phyloP scores from a whole-genome alignment of 37 sponge, comb jelly and placozoan genomes.

The Lycopodina hypogea region DNA sequence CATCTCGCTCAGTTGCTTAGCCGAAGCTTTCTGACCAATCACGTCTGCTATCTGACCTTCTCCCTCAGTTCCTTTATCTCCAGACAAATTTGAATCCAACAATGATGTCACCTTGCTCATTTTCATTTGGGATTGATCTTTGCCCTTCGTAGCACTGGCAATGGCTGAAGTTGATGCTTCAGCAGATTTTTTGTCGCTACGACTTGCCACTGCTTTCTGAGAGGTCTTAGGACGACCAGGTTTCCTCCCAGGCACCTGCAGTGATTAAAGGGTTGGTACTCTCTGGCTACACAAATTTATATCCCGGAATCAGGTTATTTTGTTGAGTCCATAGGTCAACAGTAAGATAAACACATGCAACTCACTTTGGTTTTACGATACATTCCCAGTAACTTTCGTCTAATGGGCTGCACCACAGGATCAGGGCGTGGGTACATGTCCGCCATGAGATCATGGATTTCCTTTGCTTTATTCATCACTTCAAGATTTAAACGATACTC shows the following conservation, averaged over 20 bases:
- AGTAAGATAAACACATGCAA: too few relatives aligned
- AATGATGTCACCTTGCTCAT: not conserved
- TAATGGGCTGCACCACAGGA: not conserved
- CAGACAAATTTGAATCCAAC: not conserved
- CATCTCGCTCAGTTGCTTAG: not conserved
- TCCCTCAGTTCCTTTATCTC: too few relatives aligned
- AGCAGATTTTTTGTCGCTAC: not conserved
- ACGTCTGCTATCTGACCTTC: not conserved
- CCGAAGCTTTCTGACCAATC: not conserved
- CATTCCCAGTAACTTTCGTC: not conserved
- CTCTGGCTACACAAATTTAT: too few relatives aligned
- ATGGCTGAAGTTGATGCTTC: not conserved
- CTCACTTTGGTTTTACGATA: conserved; percentile 1
- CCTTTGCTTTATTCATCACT: conserved; percentile 30
- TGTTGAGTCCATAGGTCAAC: too few relatives aligned
- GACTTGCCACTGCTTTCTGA: too few relatives aligned
- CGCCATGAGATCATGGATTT: conserved; percentile 36
- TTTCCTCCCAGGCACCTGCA: too few relatives aligned
- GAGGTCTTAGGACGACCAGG: too few relatives aligned
- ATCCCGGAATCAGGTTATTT: too few relatives aligned
- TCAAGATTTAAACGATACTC: conserved; percentile 14
- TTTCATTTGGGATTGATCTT: not conserved
- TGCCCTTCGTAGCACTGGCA: not conserved
- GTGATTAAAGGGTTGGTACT: too few relatives aligned
- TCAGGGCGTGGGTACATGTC: conserved; percentile 13